Base-by-base conservation (phyloP, 2,797 vertebrate genomes). In the Bryconaethiops microstoma region DNA sequence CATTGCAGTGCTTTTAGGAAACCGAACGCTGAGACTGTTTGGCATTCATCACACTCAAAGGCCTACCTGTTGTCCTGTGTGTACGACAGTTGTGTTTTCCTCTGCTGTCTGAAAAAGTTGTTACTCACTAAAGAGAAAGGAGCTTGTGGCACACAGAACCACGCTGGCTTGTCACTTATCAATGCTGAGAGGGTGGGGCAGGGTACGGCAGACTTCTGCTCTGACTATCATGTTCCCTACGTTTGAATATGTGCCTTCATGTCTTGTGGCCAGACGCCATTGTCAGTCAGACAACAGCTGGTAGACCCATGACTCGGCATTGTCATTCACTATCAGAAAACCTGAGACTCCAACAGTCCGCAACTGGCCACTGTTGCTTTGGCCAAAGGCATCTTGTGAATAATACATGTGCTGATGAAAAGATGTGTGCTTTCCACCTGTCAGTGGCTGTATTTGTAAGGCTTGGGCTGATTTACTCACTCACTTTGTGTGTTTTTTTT, bases 321-420 rank as follows among this genome's bases (percentile, higher is more conserved):
- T 86, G 82, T 83, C 77, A 50, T 57, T 68, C 73, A 67, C 74
- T 76, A 79, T 54, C 80, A 84, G 59, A 76, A 17, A 85, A 89
- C 87, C 78, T 79, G 87, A 90, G 88, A 88, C 39, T 77, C 16
- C 79, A 67, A 59, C 80, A 69, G 65, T 85, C 39, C 64, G 45
- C 60, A 67, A 64, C 71, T 80, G 65, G 2, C 62, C 35, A 59
- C 19, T 59, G 62, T 39, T n/a, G 77, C 60, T 69, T 62, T 67
- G 67, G 68, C 52, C 10, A 67, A 40, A 70, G 64, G 55, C 79
- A 12, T 78, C 80, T 85, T 55, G 72, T 90, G 42, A 91, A 92
- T 92, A 86, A 89, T 90, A 87, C 3, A 87, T 80, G 62, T 67
- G 81, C 83, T 85, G 74, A 88, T 81, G 76, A 60, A 77, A 84